A percentile compares a stretch with the other conserved stretches of the same genome.
phyloP scores from a whole-genome alignment of 2,797 vertebrate genomes.

The Scomberomorus guttatus region DNA sequence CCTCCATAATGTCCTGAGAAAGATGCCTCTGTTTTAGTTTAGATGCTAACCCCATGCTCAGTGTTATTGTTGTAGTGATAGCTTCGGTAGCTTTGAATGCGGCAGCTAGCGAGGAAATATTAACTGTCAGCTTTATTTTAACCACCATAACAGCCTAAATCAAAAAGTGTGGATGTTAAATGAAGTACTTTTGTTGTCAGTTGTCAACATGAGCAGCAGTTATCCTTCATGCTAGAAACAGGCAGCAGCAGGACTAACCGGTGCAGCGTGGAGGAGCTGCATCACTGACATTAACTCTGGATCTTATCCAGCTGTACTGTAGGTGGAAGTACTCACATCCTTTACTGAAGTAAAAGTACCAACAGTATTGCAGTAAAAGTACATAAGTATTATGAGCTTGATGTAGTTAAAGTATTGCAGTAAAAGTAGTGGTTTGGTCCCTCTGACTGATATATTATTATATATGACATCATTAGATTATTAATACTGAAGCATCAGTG shows the following conservation, averaged over 20 bases:
- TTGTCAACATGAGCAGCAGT: background rate
- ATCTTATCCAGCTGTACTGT: background rate
- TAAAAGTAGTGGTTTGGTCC: too few species aligned
- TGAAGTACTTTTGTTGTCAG: background rate
- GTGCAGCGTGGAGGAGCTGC: too few species aligned
- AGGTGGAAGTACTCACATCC: too few species aligned
- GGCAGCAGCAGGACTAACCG: background rate
- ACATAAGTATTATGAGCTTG: too few species aligned
- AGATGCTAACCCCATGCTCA: background rate
- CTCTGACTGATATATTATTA: too few species aligned
- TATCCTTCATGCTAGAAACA: background rate
- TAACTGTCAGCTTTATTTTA: background rate
- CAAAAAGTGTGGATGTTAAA: fast-evolving
- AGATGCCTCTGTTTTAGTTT: background rate
- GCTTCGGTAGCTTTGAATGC: too few species aligned
- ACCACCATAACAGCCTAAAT: background rate
- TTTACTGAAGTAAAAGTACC: too few species aligned
- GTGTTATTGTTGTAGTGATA: background rate
- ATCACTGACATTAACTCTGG: background rate
- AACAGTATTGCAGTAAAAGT: too few species aligned
- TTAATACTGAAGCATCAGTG: too few species aligned
- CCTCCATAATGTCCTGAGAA: background rate
- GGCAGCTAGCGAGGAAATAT: too few species aligned
- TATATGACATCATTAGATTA: too few species aligned
- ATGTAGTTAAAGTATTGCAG: too few species aligned